Evolutionary conservation across 1,140 invertebrate species (phyloP), one percentile per base, ranked within the genome.

Genomic region (Teleopsis dalmanni): DNA sequence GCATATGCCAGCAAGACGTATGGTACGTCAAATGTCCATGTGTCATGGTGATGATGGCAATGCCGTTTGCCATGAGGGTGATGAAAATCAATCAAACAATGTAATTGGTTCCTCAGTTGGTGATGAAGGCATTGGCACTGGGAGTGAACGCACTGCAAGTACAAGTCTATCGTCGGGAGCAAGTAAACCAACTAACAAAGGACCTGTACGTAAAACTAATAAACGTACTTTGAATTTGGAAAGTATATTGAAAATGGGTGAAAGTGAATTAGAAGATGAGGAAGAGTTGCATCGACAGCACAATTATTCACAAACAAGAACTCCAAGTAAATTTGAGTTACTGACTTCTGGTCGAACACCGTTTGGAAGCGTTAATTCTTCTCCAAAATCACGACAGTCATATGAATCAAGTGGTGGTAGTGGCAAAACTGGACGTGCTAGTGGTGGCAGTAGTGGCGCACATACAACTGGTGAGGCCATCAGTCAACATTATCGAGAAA

Each of bases 241-340:
- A 29, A 66, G 56, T 42, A 69, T 69, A 2, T 41, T 69, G 8
- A 65, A 66, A 47, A 62, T 69, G 62, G 63, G 62, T 6, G 65
- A 69, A 10, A 69, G 65, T 45, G 65, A 69, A 22, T 26, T 61
- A 2, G 65, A 69, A 41, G 65, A 69, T n/a, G 61, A 59, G 31
- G 65, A 62, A 1, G 58, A 64, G 3, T 21, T 46, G 2, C 42
- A 26, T 35, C 27, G 29, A 19, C 31, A 53, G 23, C 31, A 27
- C 23, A 21, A 43, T 18, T 18, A 51, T 9, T 21, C 31, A 13
- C 27, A 47, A 21, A n/a, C 35, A 19, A 27, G 33, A 6, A 27
- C 55, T 1, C 16, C 61, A 6, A 56, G 51, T 47, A 66, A 62
- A n/a, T 65, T 68, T 42, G 60, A 68, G 40, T 6, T 64, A 21